Evolutionary conservation across 2,888 invertebrate species (phyloP).

Genomic region (Melanchra persicariae): DNA sequence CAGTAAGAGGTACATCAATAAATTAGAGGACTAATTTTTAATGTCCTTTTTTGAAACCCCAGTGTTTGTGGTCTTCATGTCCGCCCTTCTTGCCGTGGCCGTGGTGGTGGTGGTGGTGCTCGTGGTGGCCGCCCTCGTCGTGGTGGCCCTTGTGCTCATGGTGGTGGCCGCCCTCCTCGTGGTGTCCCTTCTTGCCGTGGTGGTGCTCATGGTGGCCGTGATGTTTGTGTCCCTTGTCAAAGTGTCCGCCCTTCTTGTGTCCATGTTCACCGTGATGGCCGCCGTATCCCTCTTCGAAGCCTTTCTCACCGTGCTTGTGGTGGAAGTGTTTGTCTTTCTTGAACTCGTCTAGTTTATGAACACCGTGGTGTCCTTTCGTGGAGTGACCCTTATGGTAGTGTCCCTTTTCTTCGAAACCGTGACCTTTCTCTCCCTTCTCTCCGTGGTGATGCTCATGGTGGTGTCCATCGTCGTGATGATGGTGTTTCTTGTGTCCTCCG

Average conservation of each 20-base stretch:
- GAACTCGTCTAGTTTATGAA: conserved; percentile 96
- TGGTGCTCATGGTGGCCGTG: conserved; percentile 94
- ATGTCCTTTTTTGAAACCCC: conserved; percentile 92
- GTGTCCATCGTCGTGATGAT: conserved; percentile 92
- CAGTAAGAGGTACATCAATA: conserved; percentile 41
- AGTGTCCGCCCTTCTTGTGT: conserved; percentile 95
- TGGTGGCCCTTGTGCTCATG: conserved; percentile 95
- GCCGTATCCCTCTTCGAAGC: conserved; percentile 94
- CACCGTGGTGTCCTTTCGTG: conserved; percentile 95
- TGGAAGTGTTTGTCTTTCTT: conserved; percentile 96
- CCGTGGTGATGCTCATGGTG: conserved; percentile 92
- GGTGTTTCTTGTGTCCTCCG: conserved; percentile 92
- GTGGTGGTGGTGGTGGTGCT: conserved; percentile 94
- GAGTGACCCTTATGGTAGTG: conserved; percentile 95
- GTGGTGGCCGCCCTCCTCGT: conserved; percentile 95
- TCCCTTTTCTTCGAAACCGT: conserved; percentile 90
- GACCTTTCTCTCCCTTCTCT: conserved; percentile 92
- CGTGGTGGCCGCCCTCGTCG: conserved; percentile 94
- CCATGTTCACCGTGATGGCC: conserved; percentile 94
- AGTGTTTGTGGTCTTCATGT: conserved; percentile 94
- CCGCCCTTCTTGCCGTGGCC: conserved; percentile 95
- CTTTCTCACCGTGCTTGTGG: conserved; percentile 95
- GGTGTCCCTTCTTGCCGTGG: conserved; percentile 95
- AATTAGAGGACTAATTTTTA: conserved; percentile 67
- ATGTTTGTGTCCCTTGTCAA: conserved; percentile 95